Percentiles rank a stretch among this genome's conserved stretches.
Conservation (phyloP, 2,113 vertebrate species). For the Amazona guildingii region DNA sequence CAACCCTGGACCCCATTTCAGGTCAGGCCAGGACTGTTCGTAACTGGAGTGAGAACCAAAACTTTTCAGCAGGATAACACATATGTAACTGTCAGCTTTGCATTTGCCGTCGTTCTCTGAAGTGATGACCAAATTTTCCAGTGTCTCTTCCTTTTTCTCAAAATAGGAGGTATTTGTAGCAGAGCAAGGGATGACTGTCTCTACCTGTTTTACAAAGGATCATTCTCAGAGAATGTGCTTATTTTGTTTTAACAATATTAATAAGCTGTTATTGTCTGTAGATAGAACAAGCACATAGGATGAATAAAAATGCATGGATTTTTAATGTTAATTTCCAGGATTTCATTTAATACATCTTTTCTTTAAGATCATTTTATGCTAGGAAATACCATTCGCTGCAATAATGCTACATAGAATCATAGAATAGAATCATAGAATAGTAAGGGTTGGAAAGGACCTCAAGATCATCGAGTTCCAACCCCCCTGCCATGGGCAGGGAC, state of each 20-base stretch:
- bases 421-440: too few relatives aligned
- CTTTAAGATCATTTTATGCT: not conserved
- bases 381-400: not conserved
- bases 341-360: not conserved
- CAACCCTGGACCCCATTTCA: not conserved
- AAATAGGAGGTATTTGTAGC: not conserved
- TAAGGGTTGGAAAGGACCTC: too few relatives aligned
- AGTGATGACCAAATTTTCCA: not conserved
- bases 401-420: not conserved
- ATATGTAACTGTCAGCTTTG: not conserved
- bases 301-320: not conserved
- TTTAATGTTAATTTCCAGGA: not conserved
- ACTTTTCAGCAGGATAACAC: not conserved
- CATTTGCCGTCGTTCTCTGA: rapidly evolving
- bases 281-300: not conserved
- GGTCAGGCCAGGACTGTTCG: not conserved
- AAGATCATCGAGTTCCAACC: too few relatives aligned
- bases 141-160: not conserved
- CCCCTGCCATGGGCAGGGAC: too few relatives aligned
- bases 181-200: not conserved
- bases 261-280: not conserved
- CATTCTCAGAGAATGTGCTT: not conserved
- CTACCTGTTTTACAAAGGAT: not conserved
- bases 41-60: not conserved
- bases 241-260: not conserved